These are phyloP conservation scores for Epicauta chinensis DNA, from an alignment of 1,140 invertebrate species.

Conservation along the genomic window DNA sequence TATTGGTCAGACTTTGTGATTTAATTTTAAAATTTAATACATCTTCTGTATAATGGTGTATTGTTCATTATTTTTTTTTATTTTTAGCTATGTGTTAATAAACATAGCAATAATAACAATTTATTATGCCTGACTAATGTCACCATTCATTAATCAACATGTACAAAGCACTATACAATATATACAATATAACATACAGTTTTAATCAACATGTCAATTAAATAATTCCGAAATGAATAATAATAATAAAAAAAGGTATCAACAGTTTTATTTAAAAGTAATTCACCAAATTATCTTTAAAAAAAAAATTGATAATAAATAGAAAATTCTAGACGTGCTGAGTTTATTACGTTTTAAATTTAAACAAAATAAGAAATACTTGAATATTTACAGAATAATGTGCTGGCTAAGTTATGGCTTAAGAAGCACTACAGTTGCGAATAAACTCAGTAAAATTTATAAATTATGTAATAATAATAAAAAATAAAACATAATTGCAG, in stretches of 20 bases:
- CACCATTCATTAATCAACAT: slow-evolving; percentile 31
- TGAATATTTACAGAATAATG: slow-evolving; percentile 32
- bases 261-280: too few relatives aligned
- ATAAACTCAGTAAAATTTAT: slow-evolving; percentile 30
- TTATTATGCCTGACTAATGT: slow-evolving; percentile 30
- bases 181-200: slow-evolving; percentile 29
- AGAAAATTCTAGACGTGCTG: slow-evolving; percentile 9
- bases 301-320: slow-evolving; percentile 13
- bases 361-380: slow-evolving; percentile 3
- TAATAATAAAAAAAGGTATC: too few relatives aligned
- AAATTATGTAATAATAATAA: slow-evolving; percentile 17
- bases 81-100: slow-evolving; percentile 25
- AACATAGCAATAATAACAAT: slow-evolving; percentile 33
- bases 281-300: slow-evolving; percentile 2
- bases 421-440: slow-evolving; percentile 25
- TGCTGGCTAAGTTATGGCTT: slow-evolving; percentile 36
- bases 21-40: slow-evolving; percentile 35
- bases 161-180: slow-evolving; percentile 39
- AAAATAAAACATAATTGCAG: slow-evolving; percentile 25
- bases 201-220: slow-evolving; percentile 14
- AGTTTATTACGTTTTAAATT: slow-evolving; percentile 16
- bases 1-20: slow-evolving; percentile 36
- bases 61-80: slow-evolving; percentile 16
- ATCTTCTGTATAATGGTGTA: slow-evolving; percentile 32
- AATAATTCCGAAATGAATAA: slow-evolving; percentile 8